phyloP scores from a whole-genome alignment of 1,140 invertebrate species.

The Drosophila neocordata region DNA sequence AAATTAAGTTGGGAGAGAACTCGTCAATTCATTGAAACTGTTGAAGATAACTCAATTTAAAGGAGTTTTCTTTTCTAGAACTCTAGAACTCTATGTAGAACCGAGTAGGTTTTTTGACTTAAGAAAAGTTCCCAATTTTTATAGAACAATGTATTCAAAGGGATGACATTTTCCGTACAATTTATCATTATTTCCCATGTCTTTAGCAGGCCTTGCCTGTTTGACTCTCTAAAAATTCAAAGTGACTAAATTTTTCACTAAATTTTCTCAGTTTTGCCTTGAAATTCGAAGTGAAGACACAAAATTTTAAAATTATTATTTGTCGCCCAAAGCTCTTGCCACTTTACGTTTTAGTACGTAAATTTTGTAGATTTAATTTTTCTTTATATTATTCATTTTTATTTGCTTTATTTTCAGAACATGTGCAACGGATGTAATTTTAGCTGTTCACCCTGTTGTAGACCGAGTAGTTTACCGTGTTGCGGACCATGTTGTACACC shows the following conservation, averaged over 20 bases:
- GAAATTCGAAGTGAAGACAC: neutral
- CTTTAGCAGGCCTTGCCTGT: neutral
- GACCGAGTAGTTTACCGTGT: neutral
- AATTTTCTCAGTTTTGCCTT: neutral
- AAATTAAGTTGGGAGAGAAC: too few relatives aligned
- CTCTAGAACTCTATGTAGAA: too few relatives aligned
- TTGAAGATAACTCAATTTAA: too few relatives aligned
- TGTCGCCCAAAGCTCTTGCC: neutral
- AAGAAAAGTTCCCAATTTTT: too few relatives aligned
- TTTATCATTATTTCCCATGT: too few relatives aligned
- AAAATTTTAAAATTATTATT: constrained; percentile 2
- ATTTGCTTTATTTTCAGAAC: neutral
- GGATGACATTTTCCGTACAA: too few relatives aligned
- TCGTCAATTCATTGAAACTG: too few relatives aligned
- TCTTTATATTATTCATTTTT: neutral
- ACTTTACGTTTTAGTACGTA: neutral
- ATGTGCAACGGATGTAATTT: neutral
- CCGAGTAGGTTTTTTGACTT: too few relatives aligned
- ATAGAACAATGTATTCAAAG: too few relatives aligned
- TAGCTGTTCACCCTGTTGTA: neutral
- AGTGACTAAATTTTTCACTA: neutral
- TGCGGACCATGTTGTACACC: neutral
- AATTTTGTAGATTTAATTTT: neutral
- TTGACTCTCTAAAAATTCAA: neutral
- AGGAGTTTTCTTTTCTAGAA: too few relatives aligned